These are phyloP conservation scores for Paramormyrops kingsleyae DNA, from an alignment of 2,113 vertebrate genomes.

Conservation along the genomic window DNA sequence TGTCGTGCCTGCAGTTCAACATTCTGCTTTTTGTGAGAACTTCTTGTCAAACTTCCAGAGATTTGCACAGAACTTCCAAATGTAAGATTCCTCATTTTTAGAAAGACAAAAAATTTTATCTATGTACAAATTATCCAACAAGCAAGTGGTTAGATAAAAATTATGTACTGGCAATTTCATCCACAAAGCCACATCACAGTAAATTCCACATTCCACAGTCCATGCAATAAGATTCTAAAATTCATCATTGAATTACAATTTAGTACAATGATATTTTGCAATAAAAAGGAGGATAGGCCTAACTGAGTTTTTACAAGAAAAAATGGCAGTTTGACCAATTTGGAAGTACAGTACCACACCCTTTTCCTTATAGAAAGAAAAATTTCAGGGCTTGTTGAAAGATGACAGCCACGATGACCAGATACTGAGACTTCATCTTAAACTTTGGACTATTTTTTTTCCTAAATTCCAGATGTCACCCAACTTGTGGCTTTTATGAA, in stretches of 20 bases:
- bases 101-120: not conserved
- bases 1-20: conserved; percentile 76
- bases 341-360: not conserved
- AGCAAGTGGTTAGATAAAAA: not conserved
- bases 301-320: not conserved
- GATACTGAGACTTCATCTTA: not conserved
- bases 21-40: conserved; percentile 68
- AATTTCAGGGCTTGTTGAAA: not conserved
- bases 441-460: not conserved
- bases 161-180: not conserved
- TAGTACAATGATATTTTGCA: not conserved
- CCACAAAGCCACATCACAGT: not conserved
- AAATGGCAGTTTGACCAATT: not conserved
- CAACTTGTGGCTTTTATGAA: not conserved
- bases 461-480: not conserved
- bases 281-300: not conserved
- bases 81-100: conserved; percentile 59
- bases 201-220: not conserved
- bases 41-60: conserved; percentile 71
- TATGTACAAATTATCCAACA: not conserved
- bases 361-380: not conserved
- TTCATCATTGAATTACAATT: not conserved
- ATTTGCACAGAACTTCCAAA: conserved; percentile 87
- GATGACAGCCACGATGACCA: not conserved
- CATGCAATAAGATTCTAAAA: not conserved